Base-by-base conservation (phyloP, 2,888 invertebrate species). In the Chrysodeixis includens region DNA sequence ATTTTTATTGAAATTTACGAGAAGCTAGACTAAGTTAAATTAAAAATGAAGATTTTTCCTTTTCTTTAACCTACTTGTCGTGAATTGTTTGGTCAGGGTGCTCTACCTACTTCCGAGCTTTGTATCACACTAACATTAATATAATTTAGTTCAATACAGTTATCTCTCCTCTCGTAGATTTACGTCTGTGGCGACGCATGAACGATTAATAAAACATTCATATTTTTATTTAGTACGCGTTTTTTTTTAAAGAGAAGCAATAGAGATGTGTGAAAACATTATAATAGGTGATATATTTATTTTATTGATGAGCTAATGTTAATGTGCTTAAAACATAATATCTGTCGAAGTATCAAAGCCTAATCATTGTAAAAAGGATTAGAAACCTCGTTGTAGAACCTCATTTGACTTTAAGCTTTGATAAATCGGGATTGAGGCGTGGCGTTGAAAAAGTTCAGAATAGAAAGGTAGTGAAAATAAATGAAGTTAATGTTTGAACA, bases 281-380 rank as follows among this genome's bases (percentile, higher is more conserved):
- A 61, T 46, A 30, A 67, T 61, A 62, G 32, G 32, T 35, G 61
- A 16, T 55, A 57, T 64, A 32, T 20, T n/a, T 51, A 49, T 59
- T 70, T 70, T 59, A 63, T 59, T 32, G 59, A 54, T 59, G 59
- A 22, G 76, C 60, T 71, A 53, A 56, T 56, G 52, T 68, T 26
- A 22, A 16, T 49, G 60, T 60, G 51, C 35, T 53, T 40, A 44
- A 54, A 60, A 71, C 62, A n/a, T n/a, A 53, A 59, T 59, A 53
- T 53, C n/a, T n/a, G n/a, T n/a, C n/a, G n/a, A n/a, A n/a, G n/a
- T n/a, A n/a, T n/a, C n/a, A n/a, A n/a, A n/a, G n/a, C n/a, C n/a
- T n/a, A n/a, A n/a, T n/a, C n/a, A n/a, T n/a, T n/a, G n/a, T n/a
- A n/a, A n/a, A n/a, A n/a, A n/a, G n/a, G n/a, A n/a, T n/a, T n/a